Conservation (phyloP, 2,888 invertebrate genomes). For the Oeneis ivallda region DNA sequence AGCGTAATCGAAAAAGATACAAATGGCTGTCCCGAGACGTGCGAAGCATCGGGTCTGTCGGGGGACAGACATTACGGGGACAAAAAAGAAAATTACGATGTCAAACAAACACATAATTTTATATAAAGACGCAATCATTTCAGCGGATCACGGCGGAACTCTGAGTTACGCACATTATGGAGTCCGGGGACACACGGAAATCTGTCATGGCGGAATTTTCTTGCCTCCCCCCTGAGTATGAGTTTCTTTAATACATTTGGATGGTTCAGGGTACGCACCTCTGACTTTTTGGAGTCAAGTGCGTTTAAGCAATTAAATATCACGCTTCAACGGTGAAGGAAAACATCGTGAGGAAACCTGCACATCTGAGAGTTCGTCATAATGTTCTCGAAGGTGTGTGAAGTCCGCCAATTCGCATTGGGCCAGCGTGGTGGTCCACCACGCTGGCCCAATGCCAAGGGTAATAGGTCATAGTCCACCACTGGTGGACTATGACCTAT, state of each 20-base stretch:
- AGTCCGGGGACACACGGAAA: conserved; percentile 44
- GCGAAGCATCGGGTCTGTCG: conserved; percentile 19
- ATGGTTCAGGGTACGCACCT: too few species aligned
- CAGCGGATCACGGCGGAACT: conserved; percentile 61
- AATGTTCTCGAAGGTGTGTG: too few species aligned
- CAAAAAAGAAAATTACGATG: conserved; percentile 49
- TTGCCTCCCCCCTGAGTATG: neutral
- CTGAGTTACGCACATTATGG: conserved; percentile 62
- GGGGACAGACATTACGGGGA: conserved; percentile 36
- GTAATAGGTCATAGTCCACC: too few species aligned
- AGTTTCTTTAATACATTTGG: neutral
- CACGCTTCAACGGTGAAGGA: too few species aligned
- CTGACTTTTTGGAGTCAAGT: too few species aligned
- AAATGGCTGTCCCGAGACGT: conserved; percentile 27
- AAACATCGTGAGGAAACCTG: too few species aligned
- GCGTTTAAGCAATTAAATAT: too few species aligned
- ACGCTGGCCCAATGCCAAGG: too few species aligned
- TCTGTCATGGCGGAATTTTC: neutral
- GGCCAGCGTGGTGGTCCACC: too few species aligned
- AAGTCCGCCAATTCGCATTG: too few species aligned
- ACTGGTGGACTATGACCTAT: too few species aligned
- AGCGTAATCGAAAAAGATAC: conserved; percentile 35
- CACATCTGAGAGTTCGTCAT: too few species aligned
- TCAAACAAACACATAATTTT: conserved; percentile 64
- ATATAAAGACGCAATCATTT: conserved; percentile 70